These are phyloP conservation scores for Raja brachyura DNA, from an alignment of 2,113 vertebrate genomes.

Conservation along the genomic window DNA sequence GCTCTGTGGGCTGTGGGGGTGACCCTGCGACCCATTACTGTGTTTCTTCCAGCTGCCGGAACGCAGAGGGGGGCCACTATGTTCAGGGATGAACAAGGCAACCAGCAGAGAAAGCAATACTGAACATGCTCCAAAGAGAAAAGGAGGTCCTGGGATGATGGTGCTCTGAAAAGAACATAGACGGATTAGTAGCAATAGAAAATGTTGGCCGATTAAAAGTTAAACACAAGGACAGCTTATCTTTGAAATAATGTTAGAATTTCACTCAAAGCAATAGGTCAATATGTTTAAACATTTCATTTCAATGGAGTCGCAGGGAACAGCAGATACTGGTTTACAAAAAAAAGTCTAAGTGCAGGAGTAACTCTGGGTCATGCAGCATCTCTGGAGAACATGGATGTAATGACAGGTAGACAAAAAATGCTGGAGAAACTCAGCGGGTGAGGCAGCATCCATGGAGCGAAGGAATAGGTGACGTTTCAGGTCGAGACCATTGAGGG, in stretches of 20 bases:
- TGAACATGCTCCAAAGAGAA: constrained; percentile 83
- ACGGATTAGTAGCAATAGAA: not conserved
- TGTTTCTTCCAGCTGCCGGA: constrained; percentile 79
- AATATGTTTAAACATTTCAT: not conserved
- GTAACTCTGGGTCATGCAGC: no score
- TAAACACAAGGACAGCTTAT: not conserved
- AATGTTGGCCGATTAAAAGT: not conserved
- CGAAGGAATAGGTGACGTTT: no score
- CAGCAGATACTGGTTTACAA: no score
- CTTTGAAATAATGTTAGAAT: not conserved
- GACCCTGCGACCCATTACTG: constrained; percentile 69
- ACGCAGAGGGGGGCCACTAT: constrained; percentile 64
- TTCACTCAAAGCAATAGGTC: not conserved
- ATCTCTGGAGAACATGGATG: no score
- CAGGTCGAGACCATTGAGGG: no score
- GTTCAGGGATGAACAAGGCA: constrained; percentile 84
- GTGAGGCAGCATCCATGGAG: no score
- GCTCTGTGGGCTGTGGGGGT: constrained; percentile 71
- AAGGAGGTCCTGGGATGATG: constrained; percentile 87
- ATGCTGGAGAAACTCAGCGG: no score
- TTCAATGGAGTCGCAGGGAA: no score
- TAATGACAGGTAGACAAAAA: no score
- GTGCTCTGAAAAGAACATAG: constrained; percentile 59
- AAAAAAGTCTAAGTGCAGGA: no score
- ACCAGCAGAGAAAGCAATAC: constrained; percentile 82